Evolutionary conservation across 2,797 vertebrate species (phyloP).

Genomic region (Sebastes wilsoni): DNA sequence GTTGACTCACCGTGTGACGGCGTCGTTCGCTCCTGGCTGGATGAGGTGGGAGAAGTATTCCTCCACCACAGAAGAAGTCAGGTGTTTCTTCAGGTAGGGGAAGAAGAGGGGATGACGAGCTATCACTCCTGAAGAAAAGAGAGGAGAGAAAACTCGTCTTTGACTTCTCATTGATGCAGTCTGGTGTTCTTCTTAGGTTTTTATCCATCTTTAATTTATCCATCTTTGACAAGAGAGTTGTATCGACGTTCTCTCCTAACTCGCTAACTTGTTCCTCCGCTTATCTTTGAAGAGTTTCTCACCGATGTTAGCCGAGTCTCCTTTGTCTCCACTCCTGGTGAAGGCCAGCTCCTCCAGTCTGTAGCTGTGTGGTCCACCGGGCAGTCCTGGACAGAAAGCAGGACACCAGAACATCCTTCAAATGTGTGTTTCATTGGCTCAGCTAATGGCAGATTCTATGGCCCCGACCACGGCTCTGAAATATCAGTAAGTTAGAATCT

Average conservation of each 20-base stretch:
- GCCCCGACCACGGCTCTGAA: too few relatives aligned
- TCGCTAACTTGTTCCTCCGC: too few relatives aligned
- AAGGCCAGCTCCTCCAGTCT: slow-evolving; percentile 88
- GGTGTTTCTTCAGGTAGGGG: slow-evolving; percentile 87
- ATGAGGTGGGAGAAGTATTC: slow-evolving; percentile 88
- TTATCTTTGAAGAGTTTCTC: slow-evolving; percentile 27
- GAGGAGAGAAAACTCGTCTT: background rate
- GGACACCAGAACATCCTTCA: background rate
- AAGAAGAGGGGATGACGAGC: slow-evolving; percentile 87
- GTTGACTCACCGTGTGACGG: slow-evolving; percentile 75
- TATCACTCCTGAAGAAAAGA: slow-evolving; percentile 80
- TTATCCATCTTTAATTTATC: too few relatives aligned
- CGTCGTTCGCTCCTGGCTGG: slow-evolving; percentile 42
- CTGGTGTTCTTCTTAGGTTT: too few relatives aligned
- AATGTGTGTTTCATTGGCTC: background rate
- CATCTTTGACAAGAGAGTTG: too few relatives aligned
- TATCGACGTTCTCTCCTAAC: too few relatives aligned
- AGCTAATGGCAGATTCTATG: too few relatives aligned
- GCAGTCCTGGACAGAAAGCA: slow-evolving; percentile 77
- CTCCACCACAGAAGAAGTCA: slow-evolving; percentile 85
- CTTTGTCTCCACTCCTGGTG: slow-evolving; percentile 90
- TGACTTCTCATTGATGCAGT: too few relatives aligned
- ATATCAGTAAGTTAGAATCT: too few relatives aligned
- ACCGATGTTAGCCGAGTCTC: slow-evolving; percentile 89
- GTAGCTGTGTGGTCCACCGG: slow-evolving; percentile 83